Conservation (phyloP, 2,113 vertebrate genomes). For the Percina caprodes region DNA sequence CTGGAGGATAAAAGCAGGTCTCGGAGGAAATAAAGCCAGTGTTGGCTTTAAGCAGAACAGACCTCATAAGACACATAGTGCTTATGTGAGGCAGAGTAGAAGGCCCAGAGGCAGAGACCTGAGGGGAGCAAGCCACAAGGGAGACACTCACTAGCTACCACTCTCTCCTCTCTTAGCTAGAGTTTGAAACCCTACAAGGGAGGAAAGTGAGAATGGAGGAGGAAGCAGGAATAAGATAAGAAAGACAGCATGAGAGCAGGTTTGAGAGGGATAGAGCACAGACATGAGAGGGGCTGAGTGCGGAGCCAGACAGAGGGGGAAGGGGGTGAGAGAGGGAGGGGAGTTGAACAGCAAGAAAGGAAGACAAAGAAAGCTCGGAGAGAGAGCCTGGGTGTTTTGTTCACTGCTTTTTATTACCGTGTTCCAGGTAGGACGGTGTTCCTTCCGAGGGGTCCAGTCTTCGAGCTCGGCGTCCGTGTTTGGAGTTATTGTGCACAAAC, state of each 20-base stretch:
- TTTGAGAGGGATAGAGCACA: constrained; percentile 65
- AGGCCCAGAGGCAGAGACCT: constrained; percentile 79
- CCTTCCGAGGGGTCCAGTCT: constrained; percentile 80
- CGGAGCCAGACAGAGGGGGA: constrained; percentile 53
- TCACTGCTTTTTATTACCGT: constrained; percentile 67
- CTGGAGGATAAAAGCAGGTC: constrained; percentile 82
- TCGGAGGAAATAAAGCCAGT: constrained; percentile 85
- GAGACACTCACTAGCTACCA: constrained; percentile 73
- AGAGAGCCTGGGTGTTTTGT: constrained; percentile 34
- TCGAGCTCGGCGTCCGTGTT: constrained; percentile 80
- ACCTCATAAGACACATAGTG: constrained; percentile 82
- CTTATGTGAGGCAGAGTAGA: constrained; percentile 78
- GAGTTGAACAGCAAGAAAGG: constrained; percentile 51
- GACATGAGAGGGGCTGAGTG: constrained; percentile 56
- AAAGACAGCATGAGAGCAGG: constrained; percentile 54
- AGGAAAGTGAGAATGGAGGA: constrained; percentile 69
- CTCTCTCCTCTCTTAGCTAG: constrained; percentile 72
- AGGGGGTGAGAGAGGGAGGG: constrained; percentile 1
- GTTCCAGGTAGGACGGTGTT: constrained; percentile 78
- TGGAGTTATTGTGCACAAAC: constrained; percentile 99
- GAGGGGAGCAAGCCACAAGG: constrained; percentile 79
- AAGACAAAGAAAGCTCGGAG: constrained; percentile 49
- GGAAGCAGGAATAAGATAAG: constrained; percentile 70
- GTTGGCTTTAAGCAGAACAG: constrained; percentile 84
- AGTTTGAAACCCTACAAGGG: constrained; percentile 73